These are phyloP conservation scores for Notothenia rossii DNA, from an alignment of 2,113 vertebrate species.

Conservation along the genomic window DNA sequence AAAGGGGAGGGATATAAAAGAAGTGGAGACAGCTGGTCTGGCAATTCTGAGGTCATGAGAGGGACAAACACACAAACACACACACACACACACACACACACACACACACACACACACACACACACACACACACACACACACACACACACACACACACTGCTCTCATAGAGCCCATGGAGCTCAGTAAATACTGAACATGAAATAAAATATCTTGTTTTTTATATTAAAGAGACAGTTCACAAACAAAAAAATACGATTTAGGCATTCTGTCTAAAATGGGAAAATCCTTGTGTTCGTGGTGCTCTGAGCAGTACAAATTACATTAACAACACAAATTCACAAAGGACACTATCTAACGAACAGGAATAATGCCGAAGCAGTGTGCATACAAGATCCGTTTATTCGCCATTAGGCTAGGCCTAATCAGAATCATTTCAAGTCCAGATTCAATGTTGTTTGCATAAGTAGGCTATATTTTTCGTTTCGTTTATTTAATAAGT, in stretches of 20 bases:
- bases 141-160: background rate
- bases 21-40: conserved; percentile 59
- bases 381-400: too few relatives aligned
- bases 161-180: background rate
- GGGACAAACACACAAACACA: conserved; percentile 34
- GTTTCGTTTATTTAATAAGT: too few relatives aligned
- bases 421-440: too few relatives aligned
- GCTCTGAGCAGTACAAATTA: background rate
- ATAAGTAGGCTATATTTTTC: too few relatives aligned
- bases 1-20: conserved; percentile 21
- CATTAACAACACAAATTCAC: background rate
- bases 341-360: background rate
- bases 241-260: background rate
- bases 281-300: background rate
- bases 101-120: background rate
- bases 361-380: too few relatives aligned
- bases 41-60: conserved; percentile 47
- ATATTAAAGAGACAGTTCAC: background rate
- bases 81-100: background rate
- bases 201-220: conserved; percentile 7
- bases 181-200: background rate
- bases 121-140: background rate
- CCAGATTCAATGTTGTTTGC: too few relatives aligned
- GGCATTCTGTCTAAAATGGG: too few relatives aligned
- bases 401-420: too few relatives aligned